phyloP scores from a whole-genome alignment of 1,140 invertebrate species.

The Trichoplusia ni region DNA sequence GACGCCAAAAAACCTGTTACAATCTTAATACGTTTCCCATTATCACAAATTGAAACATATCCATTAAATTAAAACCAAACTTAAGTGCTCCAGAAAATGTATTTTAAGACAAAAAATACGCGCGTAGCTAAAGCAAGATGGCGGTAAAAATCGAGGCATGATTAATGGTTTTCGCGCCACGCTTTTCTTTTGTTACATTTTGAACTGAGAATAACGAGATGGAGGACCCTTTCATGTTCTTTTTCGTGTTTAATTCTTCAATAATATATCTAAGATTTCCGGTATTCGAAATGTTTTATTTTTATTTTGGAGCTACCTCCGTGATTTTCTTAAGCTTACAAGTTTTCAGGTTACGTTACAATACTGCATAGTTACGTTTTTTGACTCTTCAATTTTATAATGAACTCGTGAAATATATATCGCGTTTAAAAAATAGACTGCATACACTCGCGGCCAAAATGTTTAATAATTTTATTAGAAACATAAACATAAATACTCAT shows the following conservation, averaged over 20 bases:
- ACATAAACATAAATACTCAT: background rate
- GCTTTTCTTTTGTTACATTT: conserved; percentile 13
- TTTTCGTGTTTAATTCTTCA: conserved; percentile 1
- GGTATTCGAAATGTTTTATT: background rate
- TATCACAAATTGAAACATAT: conserved; percentile 5
- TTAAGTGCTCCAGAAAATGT: background rate
- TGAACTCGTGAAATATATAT: too few species aligned
- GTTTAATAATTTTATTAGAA: too few species aligned
- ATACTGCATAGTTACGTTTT: too few species aligned
- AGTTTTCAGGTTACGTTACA: too few species aligned
- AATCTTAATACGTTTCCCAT: conserved; percentile 5
- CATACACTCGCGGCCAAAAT: too few species aligned
- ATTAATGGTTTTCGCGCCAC: conserved; percentile 20
- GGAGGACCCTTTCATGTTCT: conserved; percentile 2
- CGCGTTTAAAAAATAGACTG: too few species aligned
- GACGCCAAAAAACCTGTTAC: background rate
- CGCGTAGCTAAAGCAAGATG: conserved; percentile 7
- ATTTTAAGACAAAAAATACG: conserved; percentile 6
- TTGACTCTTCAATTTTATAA: too few species aligned
- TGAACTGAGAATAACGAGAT: conserved; percentile 18
- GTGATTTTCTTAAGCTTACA: too few species aligned
- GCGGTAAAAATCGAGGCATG: conserved; percentile 10
- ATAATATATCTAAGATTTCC: background rate
- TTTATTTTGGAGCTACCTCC: too few species aligned
- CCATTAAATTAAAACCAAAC: conserved; percentile 8